Percentiles rank a stretch among this genome's conserved stretches.
phyloP scores from a whole-genome alignment of 1,140 invertebrate genomes.

The Mycetomoellerius zeteki region DNA sequence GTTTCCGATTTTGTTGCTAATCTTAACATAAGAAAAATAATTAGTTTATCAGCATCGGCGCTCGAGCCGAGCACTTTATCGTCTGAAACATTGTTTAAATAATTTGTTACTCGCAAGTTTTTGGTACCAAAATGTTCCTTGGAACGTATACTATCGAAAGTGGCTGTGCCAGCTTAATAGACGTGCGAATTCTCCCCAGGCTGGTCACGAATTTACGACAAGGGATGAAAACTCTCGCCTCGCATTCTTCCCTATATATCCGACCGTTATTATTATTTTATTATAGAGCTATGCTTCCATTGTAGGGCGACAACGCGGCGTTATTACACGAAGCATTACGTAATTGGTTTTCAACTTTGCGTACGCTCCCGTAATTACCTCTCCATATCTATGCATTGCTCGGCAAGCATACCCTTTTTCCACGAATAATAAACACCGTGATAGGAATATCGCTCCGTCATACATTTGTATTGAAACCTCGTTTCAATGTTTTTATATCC shows the following conservation, averaged over 20 bases:
- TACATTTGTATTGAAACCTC: background rate
- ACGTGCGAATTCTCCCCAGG: background rate
- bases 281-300: background rate
- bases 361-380: conserved; percentile 28
- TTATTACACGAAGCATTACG: conserved; percentile 51
- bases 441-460: background rate
- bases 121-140: too few relatives aligned
- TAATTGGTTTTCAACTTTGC: conserved; percentile 55
- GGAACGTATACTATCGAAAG: too few relatives aligned
- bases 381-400: background rate
- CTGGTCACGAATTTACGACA: conserved; percentile 19
- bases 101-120: too few relatives aligned
- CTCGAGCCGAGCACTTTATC: too few relatives aligned
- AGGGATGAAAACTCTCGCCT: background rate
- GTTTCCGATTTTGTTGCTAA: too few relatives aligned
- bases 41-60: too few relatives aligned
- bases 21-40: too few relatives aligned
- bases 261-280: conserved; percentile 56
- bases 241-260: conserved; percentile 28
- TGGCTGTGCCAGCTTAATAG: too few relatives aligned
- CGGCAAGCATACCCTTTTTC: conserved; percentile 20
- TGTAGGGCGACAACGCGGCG: background rate
- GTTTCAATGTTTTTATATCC: background rate
- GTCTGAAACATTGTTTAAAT: too few relatives aligned
- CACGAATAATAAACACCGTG: background rate